Evolutionary conservation across 1,140 invertebrate genomes (phyloP).

Genomic region (Zaprionus africanus): DNA sequence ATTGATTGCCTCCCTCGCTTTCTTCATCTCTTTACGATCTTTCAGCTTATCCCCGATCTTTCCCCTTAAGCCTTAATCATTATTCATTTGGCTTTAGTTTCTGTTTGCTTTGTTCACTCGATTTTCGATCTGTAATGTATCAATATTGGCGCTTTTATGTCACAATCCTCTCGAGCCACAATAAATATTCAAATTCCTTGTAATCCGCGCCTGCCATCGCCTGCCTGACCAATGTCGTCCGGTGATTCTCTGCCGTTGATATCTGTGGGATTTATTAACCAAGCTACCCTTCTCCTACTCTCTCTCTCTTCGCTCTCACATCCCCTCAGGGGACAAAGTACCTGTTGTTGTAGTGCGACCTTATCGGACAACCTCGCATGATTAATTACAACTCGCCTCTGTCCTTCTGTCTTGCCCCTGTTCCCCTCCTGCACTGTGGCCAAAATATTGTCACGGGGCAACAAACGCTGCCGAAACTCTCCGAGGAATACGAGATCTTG

Average conservation of each 20-base stretch:
- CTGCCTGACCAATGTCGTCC: constrained; percentile 23
- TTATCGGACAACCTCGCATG: constrained; percentile 52
- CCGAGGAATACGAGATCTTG: constrained; percentile 54
- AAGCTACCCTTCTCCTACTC: constrained; percentile 18
- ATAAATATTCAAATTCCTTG: constrained; percentile 72
- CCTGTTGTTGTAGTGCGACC: constrained; percentile 40
- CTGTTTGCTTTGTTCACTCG: not conserved
- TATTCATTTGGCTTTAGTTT: constrained; percentile 18
- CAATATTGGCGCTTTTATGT: constrained; percentile 74
- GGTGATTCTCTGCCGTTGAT: constrained; percentile 56
- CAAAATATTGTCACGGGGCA: constrained; percentile 76
- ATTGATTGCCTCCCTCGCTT: not conserved
- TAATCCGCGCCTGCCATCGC: constrained; percentile 45
- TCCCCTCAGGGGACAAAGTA: constrained; percentile 46
- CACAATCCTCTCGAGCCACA: constrained; percentile 36
- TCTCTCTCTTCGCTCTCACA: constrained; percentile 13
- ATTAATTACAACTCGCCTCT: constrained; percentile 46
- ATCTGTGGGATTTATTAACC: constrained; percentile 67
- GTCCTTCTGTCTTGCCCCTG: not conserved
- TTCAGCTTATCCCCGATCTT: not conserved
- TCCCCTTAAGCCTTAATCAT: not conserved
- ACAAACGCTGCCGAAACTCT: constrained; percentile 41
- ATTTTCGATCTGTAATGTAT: constrained; percentile 55
- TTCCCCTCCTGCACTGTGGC: constrained; percentile 47
- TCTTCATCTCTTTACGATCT: not conserved